Evolutionary conservation across 2,888 invertebrate species (phyloP), one percentile per base, ranked within the genome.

Genomic region (Euplexia lucipara): DNA sequence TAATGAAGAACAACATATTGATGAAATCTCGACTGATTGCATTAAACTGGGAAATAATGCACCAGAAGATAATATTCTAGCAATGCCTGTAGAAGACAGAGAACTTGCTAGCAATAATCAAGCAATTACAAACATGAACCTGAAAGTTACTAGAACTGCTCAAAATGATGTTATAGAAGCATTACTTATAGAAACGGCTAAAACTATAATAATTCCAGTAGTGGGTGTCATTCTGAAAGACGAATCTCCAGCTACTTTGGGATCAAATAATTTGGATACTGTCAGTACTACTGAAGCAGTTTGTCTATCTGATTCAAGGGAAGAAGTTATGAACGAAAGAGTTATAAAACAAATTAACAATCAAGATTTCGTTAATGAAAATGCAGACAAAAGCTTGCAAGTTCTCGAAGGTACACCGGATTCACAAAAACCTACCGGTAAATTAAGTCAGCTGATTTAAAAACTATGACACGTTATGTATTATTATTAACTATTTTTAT

Each of bases 121-220:
- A 44, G 32, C 8, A 18, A 16, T n/a, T 22, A 48, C 14, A 42
- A 22, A 42, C 0, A 20, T 34, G 16, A 18, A 12, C n/a, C 16
- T 20, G 0, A 8, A 54, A 14, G 14, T 18, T 1, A 6, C 4
- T 12, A 20, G 9, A 6, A 18, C 16, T 16, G n/a, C 26, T 35
- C 42, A 12, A 10, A 62, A 20, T 26, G 42, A 70, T 30, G 6
- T 70, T 9, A 20, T 69, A 44, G 62, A 54, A 44, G 44, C 48
- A 20, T 22, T 69, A n/a, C 34, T 62, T 16, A 62, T 62, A 30
- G 49, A 62, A 49, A 67, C 45, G 48, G 56, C 64, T 26, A 71
- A 71, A 64, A 57, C 64, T 9, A 49, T 70, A 4, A 69, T 69
- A 10, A 18, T 71, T 34, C 64, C 71, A 20, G 44, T 53, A 39